phyloP scores from a whole-genome alignment of 2,113 vertebrate genomes.

The Poicephalus gulielmi region DNA sequence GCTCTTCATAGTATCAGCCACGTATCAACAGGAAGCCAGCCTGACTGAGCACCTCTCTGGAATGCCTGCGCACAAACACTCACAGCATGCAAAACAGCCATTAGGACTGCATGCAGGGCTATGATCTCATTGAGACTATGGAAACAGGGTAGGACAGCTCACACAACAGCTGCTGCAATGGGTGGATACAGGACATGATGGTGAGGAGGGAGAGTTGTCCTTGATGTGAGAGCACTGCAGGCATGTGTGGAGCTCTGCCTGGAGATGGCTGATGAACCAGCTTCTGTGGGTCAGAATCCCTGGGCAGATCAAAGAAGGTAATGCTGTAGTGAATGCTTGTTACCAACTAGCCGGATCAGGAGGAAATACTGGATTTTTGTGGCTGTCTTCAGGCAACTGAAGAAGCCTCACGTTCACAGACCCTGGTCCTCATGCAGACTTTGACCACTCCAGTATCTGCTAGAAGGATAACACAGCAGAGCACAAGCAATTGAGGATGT shows the following conservation, averaged over 20 bases:
- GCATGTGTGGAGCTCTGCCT: neutral
- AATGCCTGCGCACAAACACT: no score
- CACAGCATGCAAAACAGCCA: neutral
- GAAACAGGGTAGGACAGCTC: neutral
- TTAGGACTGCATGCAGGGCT: neutral
- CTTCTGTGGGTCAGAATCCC: neutral
- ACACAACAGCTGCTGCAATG: neutral
- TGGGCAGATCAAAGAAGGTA: neutral
- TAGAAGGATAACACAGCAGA: neutral
- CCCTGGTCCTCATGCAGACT: neutral
- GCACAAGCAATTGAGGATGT: neutral
- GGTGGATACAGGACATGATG: accelerated
- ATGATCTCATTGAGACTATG: accelerated
- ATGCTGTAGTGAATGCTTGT: neutral
- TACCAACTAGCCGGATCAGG: neutral
- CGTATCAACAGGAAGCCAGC: neutral
- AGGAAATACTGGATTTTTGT: neutral
- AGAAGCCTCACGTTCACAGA: neutral
- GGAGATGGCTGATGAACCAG: neutral
- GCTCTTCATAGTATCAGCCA: neutral
- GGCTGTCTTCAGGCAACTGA: neutral
- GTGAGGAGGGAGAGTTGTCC: neutral
- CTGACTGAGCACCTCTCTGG: neutral
- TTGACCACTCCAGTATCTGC: neutral
- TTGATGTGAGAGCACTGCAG: neutral